Percentiles rank a stretch among this genome's conserved stretches.
Conservation (phyloP, 2,113 vertebrate species). For the Mustela lutreola region DNA sequence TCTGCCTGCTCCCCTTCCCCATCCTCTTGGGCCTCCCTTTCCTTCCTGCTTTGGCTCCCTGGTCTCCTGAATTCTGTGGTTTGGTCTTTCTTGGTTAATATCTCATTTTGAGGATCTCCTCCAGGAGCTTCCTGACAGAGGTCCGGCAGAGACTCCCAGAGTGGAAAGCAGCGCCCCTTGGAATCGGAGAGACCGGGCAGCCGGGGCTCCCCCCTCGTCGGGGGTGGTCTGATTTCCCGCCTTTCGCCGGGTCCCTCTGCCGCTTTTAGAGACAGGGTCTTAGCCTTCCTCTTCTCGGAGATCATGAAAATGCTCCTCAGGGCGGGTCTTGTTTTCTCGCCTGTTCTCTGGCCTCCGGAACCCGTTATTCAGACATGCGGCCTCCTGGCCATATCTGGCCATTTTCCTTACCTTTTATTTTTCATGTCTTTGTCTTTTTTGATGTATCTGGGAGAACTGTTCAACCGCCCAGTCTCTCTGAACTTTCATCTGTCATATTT, state of each 20-base stretch:
- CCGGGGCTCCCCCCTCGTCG: background rate
- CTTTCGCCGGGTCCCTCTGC: background rate
- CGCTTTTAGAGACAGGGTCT: background rate
- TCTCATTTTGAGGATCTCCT: background rate
- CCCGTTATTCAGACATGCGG: background rate
- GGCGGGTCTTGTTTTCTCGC: background rate
- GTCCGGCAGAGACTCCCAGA: background rate
- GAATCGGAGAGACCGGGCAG: background rate
- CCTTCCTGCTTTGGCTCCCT: background rate
- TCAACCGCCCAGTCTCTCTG: background rate
- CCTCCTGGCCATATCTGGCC: background rate
- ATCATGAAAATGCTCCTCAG: background rate
- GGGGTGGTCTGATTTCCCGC: rapidly evolving
- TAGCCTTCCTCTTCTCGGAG: background rate
- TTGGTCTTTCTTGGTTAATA: background rate
- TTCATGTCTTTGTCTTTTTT: background rate
- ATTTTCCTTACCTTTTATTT: background rate
- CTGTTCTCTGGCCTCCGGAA: background rate
- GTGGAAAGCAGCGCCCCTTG: background rate
- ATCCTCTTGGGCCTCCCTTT: background rate
- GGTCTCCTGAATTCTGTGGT: background rate
- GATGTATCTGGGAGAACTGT: background rate
- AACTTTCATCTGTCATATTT: background rate
- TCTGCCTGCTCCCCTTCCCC: background rate
- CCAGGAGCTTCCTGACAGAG: background rate